These are phyloP conservation scores for Apantesis nais DNA, from an alignment of 2,888 invertebrate genomes.

Conservation along the genomic window DNA sequence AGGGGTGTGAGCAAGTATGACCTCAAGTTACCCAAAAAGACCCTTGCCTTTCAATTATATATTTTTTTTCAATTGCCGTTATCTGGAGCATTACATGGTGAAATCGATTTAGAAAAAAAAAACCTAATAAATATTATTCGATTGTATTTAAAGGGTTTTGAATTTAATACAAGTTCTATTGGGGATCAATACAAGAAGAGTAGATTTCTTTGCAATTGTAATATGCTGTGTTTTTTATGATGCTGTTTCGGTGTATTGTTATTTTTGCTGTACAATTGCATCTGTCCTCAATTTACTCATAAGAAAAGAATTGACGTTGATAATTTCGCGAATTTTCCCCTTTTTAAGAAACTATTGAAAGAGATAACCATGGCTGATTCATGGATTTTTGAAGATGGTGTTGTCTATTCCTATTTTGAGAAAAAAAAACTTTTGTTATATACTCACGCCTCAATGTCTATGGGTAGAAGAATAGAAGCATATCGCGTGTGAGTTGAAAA, in stretches of 20 bases:
- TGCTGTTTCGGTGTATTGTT: slow-evolving; percentile 50
- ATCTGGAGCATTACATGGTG: slow-evolving; percentile 78
- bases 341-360: slow-evolving; percentile 24
- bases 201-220: slow-evolving; percentile 60
- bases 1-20: slow-evolving; percentile 83
- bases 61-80: slow-evolving; percentile 60
- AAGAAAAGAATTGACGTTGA: slow-evolving; percentile 26
- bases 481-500: no score
- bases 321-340: slow-evolving; percentile 41
- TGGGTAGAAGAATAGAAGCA: background rate
- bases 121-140: slow-evolving; percentile 83
- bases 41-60: slow-evolving; percentile 67
- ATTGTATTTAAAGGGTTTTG: slow-evolving; percentile 83
- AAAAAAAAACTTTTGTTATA: background rate
- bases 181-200: slow-evolving; percentile 70
- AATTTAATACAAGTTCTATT: slow-evolving; percentile 80
- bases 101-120: slow-evolving; percentile 72
- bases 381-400: slow-evolving; percentile 21
- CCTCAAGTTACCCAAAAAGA: slow-evolving; percentile 83
- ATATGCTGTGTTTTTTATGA: slow-evolving; percentile 51
- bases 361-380: slow-evolving; percentile 36
- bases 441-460: background rate
- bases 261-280: slow-evolving; percentile 44
- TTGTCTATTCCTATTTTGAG: slow-evolving; percentile 7
- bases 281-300: slow-evolving; percentile 58